A percentile compares a stretch with the other conserved stretches of the same genome.
Evolutionary conservation across 2,888 invertebrate genomes (phyloP).

Genomic region (Eulithis testata): DNA sequence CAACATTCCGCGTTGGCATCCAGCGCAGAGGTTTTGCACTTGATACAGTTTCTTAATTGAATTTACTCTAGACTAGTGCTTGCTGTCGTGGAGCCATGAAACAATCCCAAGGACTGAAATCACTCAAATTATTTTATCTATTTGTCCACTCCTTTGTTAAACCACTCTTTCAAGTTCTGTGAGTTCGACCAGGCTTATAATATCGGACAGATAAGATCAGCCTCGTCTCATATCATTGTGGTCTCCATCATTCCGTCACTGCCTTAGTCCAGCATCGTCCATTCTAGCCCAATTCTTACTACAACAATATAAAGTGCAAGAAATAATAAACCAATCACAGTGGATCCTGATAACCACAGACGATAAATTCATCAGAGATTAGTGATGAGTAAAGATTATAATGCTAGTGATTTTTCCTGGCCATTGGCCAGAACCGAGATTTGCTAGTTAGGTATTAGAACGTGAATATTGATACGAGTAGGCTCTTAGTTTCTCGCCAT

Average conservation of each 20-base stretch:
- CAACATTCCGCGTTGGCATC: constrained; percentile 39
- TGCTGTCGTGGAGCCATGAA: constrained; percentile 29
- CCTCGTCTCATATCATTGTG: too few relatives aligned
- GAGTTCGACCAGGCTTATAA: too few relatives aligned
- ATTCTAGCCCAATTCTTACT: too few relatives aligned
- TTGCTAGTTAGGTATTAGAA: background rate
- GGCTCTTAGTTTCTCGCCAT: too few relatives aligned
- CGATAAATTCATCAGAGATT: background rate
- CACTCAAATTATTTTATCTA: too few relatives aligned
- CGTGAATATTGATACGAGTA: background rate
- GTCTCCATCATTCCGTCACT: too few relatives aligned
- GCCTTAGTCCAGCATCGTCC: too few relatives aligned
- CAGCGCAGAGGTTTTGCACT: constrained; percentile 37
- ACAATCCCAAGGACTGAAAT: background rate
- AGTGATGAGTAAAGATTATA: background rate
- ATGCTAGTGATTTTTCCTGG: background rate
- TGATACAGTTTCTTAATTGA: constrained; percentile 49
- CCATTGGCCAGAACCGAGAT: background rate
- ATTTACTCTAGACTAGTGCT: constrained; percentile 45
- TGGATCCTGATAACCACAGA: background rate
- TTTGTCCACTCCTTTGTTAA: too few relatives aligned
- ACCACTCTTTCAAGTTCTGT: too few relatives aligned
- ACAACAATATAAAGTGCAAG: too few relatives aligned
- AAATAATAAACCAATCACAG: too few relatives aligned
- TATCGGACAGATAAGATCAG: too few relatives aligned